Conservation (phyloP, 2,888 invertebrate species). For the Trilocha varians region DNA sequence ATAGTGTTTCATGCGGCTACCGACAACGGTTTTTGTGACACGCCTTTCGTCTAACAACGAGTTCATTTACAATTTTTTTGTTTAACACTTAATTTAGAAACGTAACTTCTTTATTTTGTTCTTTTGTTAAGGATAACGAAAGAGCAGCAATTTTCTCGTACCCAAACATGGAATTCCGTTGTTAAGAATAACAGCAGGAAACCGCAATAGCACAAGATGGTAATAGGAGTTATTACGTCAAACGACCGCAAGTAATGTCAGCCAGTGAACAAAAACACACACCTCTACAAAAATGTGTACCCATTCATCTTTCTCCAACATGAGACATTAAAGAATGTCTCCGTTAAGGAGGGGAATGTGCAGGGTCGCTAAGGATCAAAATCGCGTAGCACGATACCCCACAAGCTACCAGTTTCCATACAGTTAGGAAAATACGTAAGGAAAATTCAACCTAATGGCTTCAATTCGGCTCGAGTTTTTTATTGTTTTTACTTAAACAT, state of each 20-base stretch:
- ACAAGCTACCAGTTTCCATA: slow-evolving; percentile 23
- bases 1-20: slow-evolving; percentile 72
- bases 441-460: slow-evolving; percentile 26
- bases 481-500: slow-evolving; percentile 43
- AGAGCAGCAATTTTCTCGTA: slow-evolving; percentile 4
- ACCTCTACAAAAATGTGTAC: slow-evolving; percentile 66
- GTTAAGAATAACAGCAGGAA: slow-evolving; percentile 47
- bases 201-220: slow-evolving; percentile 44
- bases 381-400: slow-evolving; percentile 37
- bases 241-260: slow-evolving; percentile 62
- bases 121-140: too few relatives aligned
- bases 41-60: slow-evolving; percentile 60
- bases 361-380: slow-evolving; percentile 45
- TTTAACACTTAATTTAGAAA: slow-evolving; percentile 32
- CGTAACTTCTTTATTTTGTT: slow-evolving; percentile 26
- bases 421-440: slow-evolving; percentile 15
- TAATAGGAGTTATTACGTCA: slow-evolving; percentile 57
- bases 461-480: slow-evolving; percentile 18
- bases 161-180: slow-evolving; percentile 19
- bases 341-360: slow-evolving; percentile 64
- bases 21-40: slow-evolving; percentile 67
- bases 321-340: slow-evolving; percentile 69
- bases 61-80: slow-evolving; percentile 54
- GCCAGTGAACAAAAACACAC: slow-evolving; percentile 63
- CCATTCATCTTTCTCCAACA: slow-evolving; percentile 69